Conservation (phyloP, 2,888 invertebrate species). For the Emmelina monodactyla region DNA sequence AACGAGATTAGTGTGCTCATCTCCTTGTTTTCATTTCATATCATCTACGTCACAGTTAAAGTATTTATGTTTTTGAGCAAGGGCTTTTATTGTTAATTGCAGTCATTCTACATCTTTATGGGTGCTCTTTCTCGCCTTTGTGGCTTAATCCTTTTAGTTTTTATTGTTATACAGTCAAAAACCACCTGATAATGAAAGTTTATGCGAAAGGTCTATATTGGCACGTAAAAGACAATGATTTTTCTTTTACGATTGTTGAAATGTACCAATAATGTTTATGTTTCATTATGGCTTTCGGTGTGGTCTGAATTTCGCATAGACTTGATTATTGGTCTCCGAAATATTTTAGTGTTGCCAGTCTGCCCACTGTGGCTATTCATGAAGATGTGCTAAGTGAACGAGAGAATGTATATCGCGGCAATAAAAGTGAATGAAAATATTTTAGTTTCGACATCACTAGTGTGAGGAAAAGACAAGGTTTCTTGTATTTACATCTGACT, state of each 20-base stretch:
- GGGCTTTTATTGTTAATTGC: conserved; percentile 29
- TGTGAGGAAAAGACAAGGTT: too few relatives aligned
- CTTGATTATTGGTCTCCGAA: conserved; percentile 31
- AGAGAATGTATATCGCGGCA: conserved; percentile 29
- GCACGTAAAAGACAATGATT: background rate
- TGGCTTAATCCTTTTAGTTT: conserved; percentile 18
- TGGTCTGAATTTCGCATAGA: conserved; percentile 42
- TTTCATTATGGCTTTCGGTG: conserved; percentile 20
- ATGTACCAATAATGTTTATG: conserved; percentile 4
- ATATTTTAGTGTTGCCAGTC: conserved; percentile 29
- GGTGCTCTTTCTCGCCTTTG: conserved; percentile 19
- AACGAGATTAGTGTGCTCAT: conserved; percentile 30
- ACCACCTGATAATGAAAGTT: background rate
- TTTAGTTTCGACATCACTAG: background rate
- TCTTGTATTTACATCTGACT: too few relatives aligned
- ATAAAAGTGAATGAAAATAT: conserved; percentile 29
- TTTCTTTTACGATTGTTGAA: conserved; percentile 1
- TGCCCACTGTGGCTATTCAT: conserved; percentile 24
- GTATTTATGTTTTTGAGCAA: conserved; percentile 18
- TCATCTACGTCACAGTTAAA: conserved; percentile 1
- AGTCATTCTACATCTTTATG: conserved; percentile 25
- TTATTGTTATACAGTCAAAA: conserved; percentile 2
- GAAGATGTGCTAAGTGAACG: conserved; percentile 43
- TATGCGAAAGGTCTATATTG: background rate
- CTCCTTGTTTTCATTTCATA: conserved; percentile 35